Base-by-base conservation (phyloP, 2,888 invertebrate genomes). In the Chrysodeixis includens region DNA sequence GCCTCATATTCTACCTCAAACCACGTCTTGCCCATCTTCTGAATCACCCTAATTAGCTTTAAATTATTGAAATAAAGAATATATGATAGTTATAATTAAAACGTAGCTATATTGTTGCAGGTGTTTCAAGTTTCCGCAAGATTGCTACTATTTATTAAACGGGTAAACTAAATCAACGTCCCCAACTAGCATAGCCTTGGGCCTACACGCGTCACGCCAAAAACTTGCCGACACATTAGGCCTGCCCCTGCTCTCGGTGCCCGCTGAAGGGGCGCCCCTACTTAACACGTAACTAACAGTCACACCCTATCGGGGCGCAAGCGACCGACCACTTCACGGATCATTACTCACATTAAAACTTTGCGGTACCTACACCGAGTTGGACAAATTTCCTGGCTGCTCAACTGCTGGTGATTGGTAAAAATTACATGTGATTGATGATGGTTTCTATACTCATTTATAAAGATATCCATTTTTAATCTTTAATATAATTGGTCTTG, bases 301-400 rank as follows among this genome's bases (percentile, higher is more conserved):
- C 65, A 64, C 35, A 54, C 61, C 60, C 75, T 60, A 46, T 10
- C 61, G 40, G 57, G 46, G 70, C 46, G 53, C 61, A 69, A 58
- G 71, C 61, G 58, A 46, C 56, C 53, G 58, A 35, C 67, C 80
- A 73, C 78, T 82, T 81, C 77, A 72, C 81, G 82, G 83, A 83
- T 86, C 84, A 87, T 87, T 87, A 83, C 80, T 73, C 80, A 75
- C 74, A 82, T 86, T 85, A 86, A 77, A 85, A 86, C 78, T 85
- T 71, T 84, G 70, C 67, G 60, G 76, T 81, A 81, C 77, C 81
- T 83, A 82, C 26, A 6, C 26, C 26, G 73, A 74, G 69, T 76
- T 67, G 51, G 62, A 58, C 56, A 65, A 72, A 62, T 69, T 74
- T 68, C 55, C 26, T 46, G 46, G 49, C 54, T 35, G 30, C 12